Conservation (phyloP, 2,888 invertebrate genomes). For the Galeruca laticollis region DNA sequence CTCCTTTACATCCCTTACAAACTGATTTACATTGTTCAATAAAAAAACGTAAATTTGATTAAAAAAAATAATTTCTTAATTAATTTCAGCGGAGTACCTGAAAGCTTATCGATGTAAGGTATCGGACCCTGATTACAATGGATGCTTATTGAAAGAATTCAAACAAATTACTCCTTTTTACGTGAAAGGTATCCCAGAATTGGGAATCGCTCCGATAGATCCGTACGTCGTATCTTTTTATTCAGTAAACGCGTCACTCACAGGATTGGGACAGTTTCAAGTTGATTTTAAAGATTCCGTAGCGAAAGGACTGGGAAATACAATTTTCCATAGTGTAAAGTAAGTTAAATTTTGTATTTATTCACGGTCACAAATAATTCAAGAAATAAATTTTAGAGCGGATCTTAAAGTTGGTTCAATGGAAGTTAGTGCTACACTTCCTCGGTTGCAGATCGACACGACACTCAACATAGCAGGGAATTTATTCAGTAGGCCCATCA, state of each 20-base stretch:
- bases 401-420: neutral
- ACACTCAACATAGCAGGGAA: neutral
- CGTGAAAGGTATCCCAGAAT: slow-evolving; percentile 8
- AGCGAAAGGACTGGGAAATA: neutral
- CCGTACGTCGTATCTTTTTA: neutral
- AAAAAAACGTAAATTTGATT: too few relatives aligned
- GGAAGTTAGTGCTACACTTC: neutral
- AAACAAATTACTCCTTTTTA: neutral
- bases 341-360: neutral
- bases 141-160: slow-evolving; percentile 2
- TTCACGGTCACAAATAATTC: neutral
- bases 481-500: neutral
- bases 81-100: slow-evolving; percentile 11
- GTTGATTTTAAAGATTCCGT: neutral
- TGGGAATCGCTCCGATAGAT: neutral
- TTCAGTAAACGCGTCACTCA: neutral
- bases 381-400: neutral
- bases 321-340: slow-evolving; percentile 7
- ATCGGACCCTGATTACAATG: neutral
- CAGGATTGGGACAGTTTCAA: neutral
- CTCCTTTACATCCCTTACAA: too few relatives aligned
- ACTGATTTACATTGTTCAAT: too few relatives aligned
- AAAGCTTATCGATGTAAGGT: neutral
- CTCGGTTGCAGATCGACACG: neutral
- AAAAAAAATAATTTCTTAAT: too few relatives aligned